phyloP scores from a whole-genome alignment of 37 sponge, comb jelly and placozoan species.

The Petrosia ficiformis region DNA sequence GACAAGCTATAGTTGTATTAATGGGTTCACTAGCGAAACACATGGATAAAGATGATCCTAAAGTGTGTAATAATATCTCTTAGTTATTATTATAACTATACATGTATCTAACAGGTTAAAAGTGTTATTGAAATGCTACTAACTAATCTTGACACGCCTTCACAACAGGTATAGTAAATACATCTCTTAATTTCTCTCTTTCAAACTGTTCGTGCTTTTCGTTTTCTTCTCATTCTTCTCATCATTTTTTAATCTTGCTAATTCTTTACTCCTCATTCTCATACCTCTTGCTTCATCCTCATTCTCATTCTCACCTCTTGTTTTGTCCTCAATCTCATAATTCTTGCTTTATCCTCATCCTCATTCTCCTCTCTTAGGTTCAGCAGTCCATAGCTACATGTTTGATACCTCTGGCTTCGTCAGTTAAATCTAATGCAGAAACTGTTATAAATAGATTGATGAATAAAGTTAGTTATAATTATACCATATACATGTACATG shows the following conservation, averaged over 20 bases:
- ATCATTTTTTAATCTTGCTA: no score
- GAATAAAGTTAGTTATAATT: constrained; percentile 70
- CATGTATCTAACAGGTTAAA: constrained; percentile 72
- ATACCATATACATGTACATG: background rate
- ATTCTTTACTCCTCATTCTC: no score
- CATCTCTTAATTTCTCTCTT: no score
- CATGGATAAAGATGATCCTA: constrained; percentile 80
- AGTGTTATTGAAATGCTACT: constrained; percentile 82
- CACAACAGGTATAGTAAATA: constrained; percentile 51
- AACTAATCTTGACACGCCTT: constrained; percentile 90
- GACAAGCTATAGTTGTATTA: constrained; percentile 88
- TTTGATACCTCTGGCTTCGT: constrained; percentile 79
- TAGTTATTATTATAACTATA: no score
- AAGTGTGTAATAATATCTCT: constrained; percentile 45
- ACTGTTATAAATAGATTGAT: constrained; percentile 75
- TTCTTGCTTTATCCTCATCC: no score
- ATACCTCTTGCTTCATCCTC: no score
- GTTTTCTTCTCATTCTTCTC: no score
- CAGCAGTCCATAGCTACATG: constrained; percentile 95
- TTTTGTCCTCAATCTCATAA: no score
- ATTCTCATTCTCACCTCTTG: no score
- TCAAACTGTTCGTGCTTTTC: no score
- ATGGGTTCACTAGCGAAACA: constrained; percentile 97
- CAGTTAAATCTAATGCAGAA: constrained; percentile 71
- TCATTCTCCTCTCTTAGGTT: no score